Base-by-base conservation (phyloP, 2,888 invertebrate genomes). In the Cordilura impudica region DNA sequence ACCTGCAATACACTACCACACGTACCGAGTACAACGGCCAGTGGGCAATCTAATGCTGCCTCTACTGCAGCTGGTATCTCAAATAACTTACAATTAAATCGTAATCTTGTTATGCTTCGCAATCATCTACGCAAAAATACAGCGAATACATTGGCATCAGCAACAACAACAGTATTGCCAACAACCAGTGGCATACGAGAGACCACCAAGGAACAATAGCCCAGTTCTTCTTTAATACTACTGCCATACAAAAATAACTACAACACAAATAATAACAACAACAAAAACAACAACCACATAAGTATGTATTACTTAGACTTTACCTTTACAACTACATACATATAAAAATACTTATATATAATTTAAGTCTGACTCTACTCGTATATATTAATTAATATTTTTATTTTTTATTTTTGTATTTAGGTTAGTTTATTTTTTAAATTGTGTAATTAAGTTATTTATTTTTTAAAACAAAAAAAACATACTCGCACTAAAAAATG, bases 121-220 rank as follows among this genome's bases (percentile, higher is more conserved):
- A 89, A 89, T 83, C 89, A 89, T 82, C 84, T 89, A 84, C 87
- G 89, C 47, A 89, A 89, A 74, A 89, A 88, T 31, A 88, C 86
- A 21, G 83, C 83, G 19, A 81, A 83, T 71, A 73, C 82, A 43
- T 8, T 61, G 75, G 67, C 81, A 31, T 8, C 12, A 18, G 7
- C 39, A 31, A 19, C 56, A 29, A 18, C 78, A 31, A 8, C n/a
- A 14, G 14, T 18, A 65, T 21, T 10, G 29, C 10, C 35, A 54
- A 43, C 16, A 63, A 53, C 58, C 65, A 53, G 49, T 51, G n/a
- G 14, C 8, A 31, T 60, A 67, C 60, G 67, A 23, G 74, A 75
- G 47, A 31, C 45, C 29, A 18, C 49, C 14, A 86, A 86, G 83
- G 87, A 86, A 84, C 88, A 86, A 88, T 88, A 88, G 88, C 88